Evolutionary conservation across 2,888 invertebrate genomes (phyloP).

Genomic region (Chaitophorus viminalis): DNA sequence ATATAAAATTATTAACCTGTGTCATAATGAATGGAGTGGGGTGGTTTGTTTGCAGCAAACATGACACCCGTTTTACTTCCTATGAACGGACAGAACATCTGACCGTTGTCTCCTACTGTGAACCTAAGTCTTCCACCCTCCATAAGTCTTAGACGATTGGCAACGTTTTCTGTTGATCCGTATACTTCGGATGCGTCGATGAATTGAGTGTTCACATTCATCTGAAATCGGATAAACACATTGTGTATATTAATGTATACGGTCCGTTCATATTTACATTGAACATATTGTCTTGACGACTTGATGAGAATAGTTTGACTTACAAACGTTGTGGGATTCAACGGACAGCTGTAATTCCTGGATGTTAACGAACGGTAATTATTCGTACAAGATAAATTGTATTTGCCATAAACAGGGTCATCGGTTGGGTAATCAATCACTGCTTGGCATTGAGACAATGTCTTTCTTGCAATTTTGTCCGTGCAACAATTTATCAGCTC

Average conservation of each 20-base stretch:
- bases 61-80: no score
- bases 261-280: no score
- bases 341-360: background rate
- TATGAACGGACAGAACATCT: no score
- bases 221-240: no score
- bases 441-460: background rate
- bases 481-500: background rate
- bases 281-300: no score
- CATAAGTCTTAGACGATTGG: no score
- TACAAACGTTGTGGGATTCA: background rate
- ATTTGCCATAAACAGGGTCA: slow-evolving; percentile 64
- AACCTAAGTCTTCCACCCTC: no score
- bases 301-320: background rate
- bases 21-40: no score
- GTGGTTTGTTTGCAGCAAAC: no score
- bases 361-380: slow-evolving; percentile 72
- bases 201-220: slow-evolving; percentile 63
- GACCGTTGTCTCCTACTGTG: no score
- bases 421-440: slow-evolving; percentile 64
- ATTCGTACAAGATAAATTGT: slow-evolving; percentile 64
- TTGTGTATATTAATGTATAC: no score
- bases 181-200: slow-evolving; percentile 65
- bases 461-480: background rate
- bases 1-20: no score
- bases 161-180: slow-evolving; percentile 68